Conservation (phyloP, 2,797 vertebrate genomes). For the Sebastes iracundus region DNA sequence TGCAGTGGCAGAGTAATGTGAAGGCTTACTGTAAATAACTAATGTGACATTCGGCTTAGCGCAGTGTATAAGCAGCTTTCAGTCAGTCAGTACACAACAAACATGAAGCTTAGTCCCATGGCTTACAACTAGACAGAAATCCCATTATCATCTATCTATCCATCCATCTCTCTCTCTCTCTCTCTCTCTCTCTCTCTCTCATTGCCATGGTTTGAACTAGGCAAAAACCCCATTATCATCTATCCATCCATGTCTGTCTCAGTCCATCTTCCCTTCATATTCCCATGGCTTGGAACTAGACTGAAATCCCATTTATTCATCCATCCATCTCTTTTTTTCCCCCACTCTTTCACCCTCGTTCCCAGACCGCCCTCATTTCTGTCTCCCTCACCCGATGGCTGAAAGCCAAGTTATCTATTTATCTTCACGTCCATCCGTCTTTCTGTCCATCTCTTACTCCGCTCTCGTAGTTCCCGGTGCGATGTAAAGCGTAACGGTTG, state of each 20-base stretch:
- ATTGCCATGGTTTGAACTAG: conserved; percentile 49
- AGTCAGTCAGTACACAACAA: conserved; percentile 74
- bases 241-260: conserved; percentile 56
- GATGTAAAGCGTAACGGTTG: not conserved
- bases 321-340: conserved; percentile 29
- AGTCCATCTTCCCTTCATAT: conserved; percentile 56
- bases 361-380: not conserved
- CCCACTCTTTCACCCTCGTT: conserved; percentile 19
- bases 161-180: conserved; percentile 46
- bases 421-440: conserved; percentile 48
- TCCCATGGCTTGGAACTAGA: conserved; percentile 57
- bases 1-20: conserved; percentile 24
- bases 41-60: conserved; percentile 62
- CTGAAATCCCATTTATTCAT: conserved; percentile 68
- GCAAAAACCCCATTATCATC: conserved; percentile 61
- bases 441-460: conserved; percentile 6
- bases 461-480: not conserved
- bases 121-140: conserved; percentile 74
- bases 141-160: conserved; percentile 71
- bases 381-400: conserved; percentile 29
- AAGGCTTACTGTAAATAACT: conserved; percentile 67
- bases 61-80: conserved; percentile 78
- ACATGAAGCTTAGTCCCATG: conserved; percentile 73
- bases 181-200: conserved; percentile 24
- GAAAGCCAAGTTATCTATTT: conserved; percentile 54